These are phyloP conservation scores for Atrichornis clamosus DNA, from an alignment of 2,113 vertebrate genomes.

Conservation along the genomic window DNA sequence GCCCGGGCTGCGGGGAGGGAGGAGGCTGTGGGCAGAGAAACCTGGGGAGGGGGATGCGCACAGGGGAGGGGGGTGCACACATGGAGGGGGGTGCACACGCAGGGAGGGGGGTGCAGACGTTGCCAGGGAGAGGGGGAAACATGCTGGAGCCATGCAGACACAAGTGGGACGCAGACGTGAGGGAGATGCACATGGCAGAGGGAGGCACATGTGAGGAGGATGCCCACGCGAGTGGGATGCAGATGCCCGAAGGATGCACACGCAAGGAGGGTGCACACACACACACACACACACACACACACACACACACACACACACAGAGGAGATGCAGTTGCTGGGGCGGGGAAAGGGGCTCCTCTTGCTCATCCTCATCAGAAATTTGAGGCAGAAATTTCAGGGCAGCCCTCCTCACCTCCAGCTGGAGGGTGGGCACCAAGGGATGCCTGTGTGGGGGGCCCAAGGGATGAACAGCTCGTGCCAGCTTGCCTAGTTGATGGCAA, in stretches of 20 bases:
- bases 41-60: not conserved
- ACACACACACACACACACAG: no score
- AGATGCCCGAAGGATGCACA: not conserved
- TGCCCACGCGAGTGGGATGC: conserved; percentile 23
- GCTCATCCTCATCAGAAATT: not conserved
- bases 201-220: not conserved
- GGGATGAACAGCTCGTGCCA: not conserved
- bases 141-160: not conserved
- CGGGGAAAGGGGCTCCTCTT: not conserved
- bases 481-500: no score
- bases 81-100: not conserved
- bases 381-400: not conserved
- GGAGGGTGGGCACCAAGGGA: not conserved
- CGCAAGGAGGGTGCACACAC: not conserved
- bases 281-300: not conserved
- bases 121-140: not conserved
- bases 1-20: no score
- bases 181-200: not conserved
- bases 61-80: not conserved
- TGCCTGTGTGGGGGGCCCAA: rapidly evolving
- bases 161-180: not conserved
- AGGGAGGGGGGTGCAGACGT: not conserved
- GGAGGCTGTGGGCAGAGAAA: not conserved
- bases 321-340: not conserved
- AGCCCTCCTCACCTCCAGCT: not conserved